Evolutionary conservation across 1,140 invertebrate species (phyloP).

Genomic region (Mya arenaria): DNA sequence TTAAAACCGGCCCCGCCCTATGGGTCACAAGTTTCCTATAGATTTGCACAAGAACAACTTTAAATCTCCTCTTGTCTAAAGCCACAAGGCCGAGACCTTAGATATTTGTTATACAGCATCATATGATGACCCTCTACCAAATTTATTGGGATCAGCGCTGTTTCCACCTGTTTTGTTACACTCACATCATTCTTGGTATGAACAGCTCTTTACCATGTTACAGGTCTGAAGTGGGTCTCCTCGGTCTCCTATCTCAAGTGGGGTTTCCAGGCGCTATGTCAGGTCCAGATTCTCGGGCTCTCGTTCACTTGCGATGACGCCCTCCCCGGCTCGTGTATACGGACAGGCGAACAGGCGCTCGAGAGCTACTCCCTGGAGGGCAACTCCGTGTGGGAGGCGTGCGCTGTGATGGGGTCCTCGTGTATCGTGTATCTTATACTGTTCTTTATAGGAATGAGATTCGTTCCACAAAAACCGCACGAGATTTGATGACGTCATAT

Average conservation of each 20-base stretch:
- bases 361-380: constrained; percentile 67
- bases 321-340: constrained; percentile 56
- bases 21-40: too few species aligned
- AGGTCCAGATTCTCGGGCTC: constrained; percentile 63
- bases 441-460: constrained; percentile 69
- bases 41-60: too few species aligned
- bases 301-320: constrained; percentile 63
- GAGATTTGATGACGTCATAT: constrained; percentile 52
- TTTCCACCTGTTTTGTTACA: too few species aligned
- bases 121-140: too few species aligned
- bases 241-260: constrained; percentile 73
- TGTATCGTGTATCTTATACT: constrained; percentile 67
- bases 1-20: too few species aligned
- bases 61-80: too few species aligned
- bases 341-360: constrained; percentile 65
- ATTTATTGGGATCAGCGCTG: too few species aligned
- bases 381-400: constrained; percentile 61
- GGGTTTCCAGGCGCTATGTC: constrained; percentile 71
- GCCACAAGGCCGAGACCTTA: too few species aligned
- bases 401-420: constrained; percentile 58
- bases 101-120: too few species aligned
- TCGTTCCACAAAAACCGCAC: constrained; percentile 73
- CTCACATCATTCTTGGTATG: too few species aligned
- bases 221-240: constrained; percentile 74
- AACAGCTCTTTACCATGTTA: too few species aligned